Evolutionary conservation across 1,140 invertebrate species (phyloP).

Genomic region (Mylabris phalerata): DNA sequence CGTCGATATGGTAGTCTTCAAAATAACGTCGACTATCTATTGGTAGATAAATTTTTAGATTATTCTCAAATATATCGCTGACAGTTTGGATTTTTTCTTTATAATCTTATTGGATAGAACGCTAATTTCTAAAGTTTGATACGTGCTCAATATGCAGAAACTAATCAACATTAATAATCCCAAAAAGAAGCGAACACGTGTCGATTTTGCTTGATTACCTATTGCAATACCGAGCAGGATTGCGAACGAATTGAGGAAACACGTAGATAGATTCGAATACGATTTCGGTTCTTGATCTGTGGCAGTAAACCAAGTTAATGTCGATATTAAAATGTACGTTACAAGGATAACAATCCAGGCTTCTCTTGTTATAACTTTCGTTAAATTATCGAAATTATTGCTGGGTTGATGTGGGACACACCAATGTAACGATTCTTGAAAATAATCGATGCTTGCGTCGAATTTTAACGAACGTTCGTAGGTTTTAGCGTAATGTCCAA

Average conservation of each 20-base stretch:
- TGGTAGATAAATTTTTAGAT: not conserved
- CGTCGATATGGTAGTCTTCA: no score
- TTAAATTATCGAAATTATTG: not conserved
- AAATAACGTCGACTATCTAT: no score
- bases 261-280: slow-evolving; percentile 9
- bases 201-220: not conserved
- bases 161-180: slow-evolving; percentile 19
- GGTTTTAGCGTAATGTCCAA: slow-evolving; percentile 18
- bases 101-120: slow-evolving; percentile 12
- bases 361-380: not conserved
- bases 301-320: slow-evolving; percentile 8
- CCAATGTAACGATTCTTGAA: slow-evolving; percentile 16
- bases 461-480: slow-evolving; percentile 7
- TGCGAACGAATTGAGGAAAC: slow-evolving; percentile 8
- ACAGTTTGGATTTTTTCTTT: slow-evolving; percentile 13
- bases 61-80: slow-evolving; percentile 1
- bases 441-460: slow-evolving; percentile 13
- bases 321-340: slow-evolving; percentile 6
- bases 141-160: slow-evolving; percentile 14
- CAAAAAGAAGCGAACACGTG: slow-evolving; percentile 18
- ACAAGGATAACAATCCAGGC: slow-evolving; percentile 7
- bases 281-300: slow-evolving; percentile 1
- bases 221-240: slow-evolving; percentile 14
- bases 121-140: slow-evolving; percentile 20
- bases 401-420: slow-evolving; percentile 16